A percentile compares a stretch with the other conserved stretches of the same genome.
phyloP scores from a whole-genome alignment of 2,888 invertebrate genomes.

The Tipula vernalis region DNA sequence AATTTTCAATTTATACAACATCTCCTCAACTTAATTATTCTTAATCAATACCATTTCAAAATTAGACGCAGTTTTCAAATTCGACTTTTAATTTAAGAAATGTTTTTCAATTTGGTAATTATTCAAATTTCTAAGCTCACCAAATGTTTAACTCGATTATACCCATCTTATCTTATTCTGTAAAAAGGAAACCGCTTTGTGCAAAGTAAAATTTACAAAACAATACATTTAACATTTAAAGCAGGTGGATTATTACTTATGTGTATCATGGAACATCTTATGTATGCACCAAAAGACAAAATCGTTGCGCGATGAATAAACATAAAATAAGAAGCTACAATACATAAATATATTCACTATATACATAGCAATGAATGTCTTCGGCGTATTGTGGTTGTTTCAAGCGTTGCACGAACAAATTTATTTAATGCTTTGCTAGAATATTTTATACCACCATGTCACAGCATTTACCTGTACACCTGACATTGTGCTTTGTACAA shows the following conservation, averaged over 20 bases:
- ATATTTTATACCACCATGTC: neutral
- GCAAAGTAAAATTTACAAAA: neutral
- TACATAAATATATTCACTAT: neutral
- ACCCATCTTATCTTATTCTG: neutral
- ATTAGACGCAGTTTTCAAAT: too few relatives aligned
- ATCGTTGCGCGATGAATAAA: neutral
- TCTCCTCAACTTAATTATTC: too few relatives aligned
- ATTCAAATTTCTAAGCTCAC: too few relatives aligned
- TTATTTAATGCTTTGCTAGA: neutral
- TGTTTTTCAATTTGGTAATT: neutral
- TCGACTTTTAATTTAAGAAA: too few relatives aligned
- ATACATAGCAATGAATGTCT: neutral
- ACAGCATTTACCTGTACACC: neutral
- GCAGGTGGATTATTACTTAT: neutral
- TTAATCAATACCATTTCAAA: too few relatives aligned
- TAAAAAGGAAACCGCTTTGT: neutral
- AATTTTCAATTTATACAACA: too few relatives aligned
- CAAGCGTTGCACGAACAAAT: neutral
- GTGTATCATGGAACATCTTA: neutral
- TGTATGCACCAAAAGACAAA: neutral
- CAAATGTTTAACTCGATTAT: neutral
- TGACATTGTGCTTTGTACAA: neutral
- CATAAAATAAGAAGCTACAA: neutral
- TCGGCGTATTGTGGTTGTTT: neutral
- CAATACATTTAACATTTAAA: neutral